Evolutionary conservation across 2,888 invertebrate genomes (phyloP).

Genomic region (Metallyticus violacea): DNA sequence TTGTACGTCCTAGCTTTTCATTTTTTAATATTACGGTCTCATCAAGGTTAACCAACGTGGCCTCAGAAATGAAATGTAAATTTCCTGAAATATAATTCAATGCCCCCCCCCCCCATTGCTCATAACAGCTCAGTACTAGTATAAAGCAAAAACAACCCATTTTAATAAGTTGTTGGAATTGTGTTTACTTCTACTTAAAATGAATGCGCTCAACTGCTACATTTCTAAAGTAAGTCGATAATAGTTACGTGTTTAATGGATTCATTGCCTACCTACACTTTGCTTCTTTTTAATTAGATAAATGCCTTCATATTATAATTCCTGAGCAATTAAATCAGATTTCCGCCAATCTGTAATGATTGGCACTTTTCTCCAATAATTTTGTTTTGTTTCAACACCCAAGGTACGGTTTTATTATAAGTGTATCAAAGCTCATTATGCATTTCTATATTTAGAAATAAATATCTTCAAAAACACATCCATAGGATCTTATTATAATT

Average conservation of each 20-base stretch:
- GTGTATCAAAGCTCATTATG: no score
- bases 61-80: no score
- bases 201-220: background rate
- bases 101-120: no score
- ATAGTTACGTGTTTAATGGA: background rate
- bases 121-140: background rate
- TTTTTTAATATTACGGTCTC: background rate
- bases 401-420: no score
- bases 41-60: background rate
- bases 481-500: no score
- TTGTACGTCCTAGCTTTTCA: background rate
- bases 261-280: no score
- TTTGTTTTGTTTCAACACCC: no score
- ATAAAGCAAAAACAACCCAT: no score
- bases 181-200: background rate
- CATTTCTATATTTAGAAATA: no score
- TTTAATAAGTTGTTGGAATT: background rate
- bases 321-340: background rate
- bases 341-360: no score
- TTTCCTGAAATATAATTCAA: background rate
- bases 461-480: no score
- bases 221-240: background rate
- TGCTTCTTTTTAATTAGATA: background rate
- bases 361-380: no score
- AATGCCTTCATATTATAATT: background rate